Conservation (phyloP, 2,113 vertebrate species). For the Suncus etruscus region DNA sequence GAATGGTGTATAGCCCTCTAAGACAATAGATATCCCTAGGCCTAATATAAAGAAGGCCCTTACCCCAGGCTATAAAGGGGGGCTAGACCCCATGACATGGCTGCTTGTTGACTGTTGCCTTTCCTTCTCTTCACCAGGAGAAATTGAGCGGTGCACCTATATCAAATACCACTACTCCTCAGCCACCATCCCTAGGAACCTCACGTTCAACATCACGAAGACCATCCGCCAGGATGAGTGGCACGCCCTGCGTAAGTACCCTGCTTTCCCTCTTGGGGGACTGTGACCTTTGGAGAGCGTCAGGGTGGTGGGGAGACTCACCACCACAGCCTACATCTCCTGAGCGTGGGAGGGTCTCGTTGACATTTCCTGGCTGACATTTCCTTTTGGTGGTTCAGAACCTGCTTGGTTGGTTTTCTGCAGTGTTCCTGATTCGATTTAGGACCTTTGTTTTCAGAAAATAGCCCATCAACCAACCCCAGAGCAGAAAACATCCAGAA, state of each 20-base stretch:
- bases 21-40: not conserved
- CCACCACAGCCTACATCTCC: too few species aligned
- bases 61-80: not conserved
- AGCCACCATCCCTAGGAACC: conserved; percentile 96
- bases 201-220: conserved; percentile 98
- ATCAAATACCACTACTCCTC: conserved; percentile 99
- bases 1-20: not conserved
- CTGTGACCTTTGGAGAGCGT: not conserved
- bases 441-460: conserved; percentile 19
- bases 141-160: conserved; percentile 93
- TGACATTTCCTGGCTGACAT: not conserved
- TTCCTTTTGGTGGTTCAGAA: not conserved
- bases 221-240: conserved; percentile 99
- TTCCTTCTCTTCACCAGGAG: conserved; percentile 83
- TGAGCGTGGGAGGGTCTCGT: not conserved
- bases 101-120: conserved; percentile 37
- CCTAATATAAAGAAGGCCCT: not conserved
- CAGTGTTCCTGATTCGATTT: conserved; percentile 26
- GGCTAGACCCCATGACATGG: not conserved
- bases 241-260: conserved; percentile 97
- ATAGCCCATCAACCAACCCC: not conserved
- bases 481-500: not conserved
- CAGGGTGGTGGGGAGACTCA: too few species aligned
- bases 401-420: not conserved
- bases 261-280: not conserved